Conservation (phyloP, 1,140 invertebrate genomes). For the Plutomurus gul region DNA sequence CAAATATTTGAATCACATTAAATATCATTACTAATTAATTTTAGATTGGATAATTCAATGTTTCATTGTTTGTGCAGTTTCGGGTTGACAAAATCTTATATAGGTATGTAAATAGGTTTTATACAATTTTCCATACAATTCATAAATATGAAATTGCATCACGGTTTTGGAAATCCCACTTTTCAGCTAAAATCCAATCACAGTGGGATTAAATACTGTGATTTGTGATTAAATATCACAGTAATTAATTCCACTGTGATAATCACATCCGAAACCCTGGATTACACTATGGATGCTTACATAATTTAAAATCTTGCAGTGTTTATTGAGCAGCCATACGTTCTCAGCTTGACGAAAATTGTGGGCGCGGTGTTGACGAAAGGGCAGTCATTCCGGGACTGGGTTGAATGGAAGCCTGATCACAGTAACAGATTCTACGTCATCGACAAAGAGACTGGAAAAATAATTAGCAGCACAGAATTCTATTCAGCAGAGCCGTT, state of each 20-base stretch:
- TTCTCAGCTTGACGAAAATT: slow-evolving; percentile 40
- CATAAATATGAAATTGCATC: too few relatives aligned
- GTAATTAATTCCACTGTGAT: too few relatives aligned
- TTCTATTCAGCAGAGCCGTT: slow-evolving; percentile 59
- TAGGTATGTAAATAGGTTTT: too few relatives aligned
- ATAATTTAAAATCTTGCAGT: too few relatives aligned
- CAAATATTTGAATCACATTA: background rate
- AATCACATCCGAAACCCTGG: too few relatives aligned
- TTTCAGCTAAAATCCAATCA: too few relatives aligned
- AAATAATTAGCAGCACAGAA: slow-evolving; percentile 56
- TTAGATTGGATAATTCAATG: background rate
- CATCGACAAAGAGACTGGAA: slow-evolving; percentile 60
- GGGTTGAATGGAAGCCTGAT: slow-evolving; percentile 58
- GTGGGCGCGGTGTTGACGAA: slow-evolving; percentile 23
- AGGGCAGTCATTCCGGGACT: slow-evolving; percentile 36
- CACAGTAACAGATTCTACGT: slow-evolving; percentile 59
- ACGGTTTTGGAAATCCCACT: too few relatives aligned
- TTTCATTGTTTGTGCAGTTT: slow-evolving; percentile 58
- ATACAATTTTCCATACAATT: too few relatives aligned
- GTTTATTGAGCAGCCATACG: slow-evolving; percentile 59
- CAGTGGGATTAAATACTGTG: too few relatives aligned
- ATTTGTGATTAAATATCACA: too few relatives aligned
- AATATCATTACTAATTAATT: background rate
- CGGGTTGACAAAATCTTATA: slow-evolving; percentile 63
- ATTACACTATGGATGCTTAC: too few relatives aligned